phyloP scores from a whole-genome alignment of 2,797 vertebrate species.

The Melanotaenia pygmaea region DNA sequence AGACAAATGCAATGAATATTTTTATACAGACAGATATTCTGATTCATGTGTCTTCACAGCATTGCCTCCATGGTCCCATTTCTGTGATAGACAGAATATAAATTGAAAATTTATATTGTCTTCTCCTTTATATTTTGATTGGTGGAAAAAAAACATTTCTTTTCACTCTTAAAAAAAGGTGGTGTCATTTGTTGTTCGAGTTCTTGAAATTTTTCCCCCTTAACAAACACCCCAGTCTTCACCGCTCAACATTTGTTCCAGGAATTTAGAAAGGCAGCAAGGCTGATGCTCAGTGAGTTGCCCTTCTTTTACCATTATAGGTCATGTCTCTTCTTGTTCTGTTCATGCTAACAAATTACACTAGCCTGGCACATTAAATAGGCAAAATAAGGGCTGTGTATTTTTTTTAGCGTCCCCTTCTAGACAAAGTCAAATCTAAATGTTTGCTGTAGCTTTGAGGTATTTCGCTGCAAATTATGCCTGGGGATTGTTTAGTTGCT shows the following conservation, averaged over 20 bases:
- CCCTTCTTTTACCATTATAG: constrained; percentile 66
- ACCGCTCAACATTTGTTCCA: constrained; percentile 41
- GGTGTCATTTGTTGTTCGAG: constrained; percentile 41
- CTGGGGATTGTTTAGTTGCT: constrained; percentile 64
- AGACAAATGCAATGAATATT: constrained; percentile 43
- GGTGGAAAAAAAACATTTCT: constrained; percentile 66
- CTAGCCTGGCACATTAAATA: constrained; percentile 66
- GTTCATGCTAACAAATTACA: constrained; percentile 66
- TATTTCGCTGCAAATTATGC: constrained; percentile 59
- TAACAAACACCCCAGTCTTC: constrained; percentile 48
- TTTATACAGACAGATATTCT: constrained; percentile 60
- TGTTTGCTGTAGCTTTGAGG: constrained; percentile 58
- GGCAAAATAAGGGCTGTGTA: constrained; percentile 67
- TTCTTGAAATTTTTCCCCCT: constrained; percentile 36
- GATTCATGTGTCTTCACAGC: constrained; percentile 63
- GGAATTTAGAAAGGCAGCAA: constrained; percentile 47
- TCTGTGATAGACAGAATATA: constrained; percentile 83
- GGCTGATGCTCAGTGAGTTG: constrained; percentile 51
- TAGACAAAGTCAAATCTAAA: constrained; percentile 64
- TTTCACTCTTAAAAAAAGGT: constrained; percentile 33
- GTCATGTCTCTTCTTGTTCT: constrained; percentile 64
- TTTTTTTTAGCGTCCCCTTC: constrained; percentile 42
- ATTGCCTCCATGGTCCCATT: constrained; percentile 56
- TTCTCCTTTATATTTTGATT: constrained; percentile 70
- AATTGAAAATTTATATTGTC: constrained; percentile 83